Base-by-base conservation (phyloP, 2,888 invertebrate genomes). In the Sepiola atlantica region DNA sequence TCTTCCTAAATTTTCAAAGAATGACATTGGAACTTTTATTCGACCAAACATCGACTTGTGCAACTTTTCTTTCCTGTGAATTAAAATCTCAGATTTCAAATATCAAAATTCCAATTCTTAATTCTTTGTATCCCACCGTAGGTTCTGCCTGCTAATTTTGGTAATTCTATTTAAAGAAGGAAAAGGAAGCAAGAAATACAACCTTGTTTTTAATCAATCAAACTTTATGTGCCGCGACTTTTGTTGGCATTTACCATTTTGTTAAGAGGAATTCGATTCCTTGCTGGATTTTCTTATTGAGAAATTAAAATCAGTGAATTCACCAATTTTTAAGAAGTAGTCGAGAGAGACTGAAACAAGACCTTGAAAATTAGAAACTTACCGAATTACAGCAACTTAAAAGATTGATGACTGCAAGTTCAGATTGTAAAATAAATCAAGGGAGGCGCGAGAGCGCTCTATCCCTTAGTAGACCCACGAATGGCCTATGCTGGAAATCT, bases 1-100 rank as follows among this genome's bases (percentile, higher is more conserved):
- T n/a, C 14, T 8, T 77, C 1, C 21, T 4, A 77, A n/a, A n/a
- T 77, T 77, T 10, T 77, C n/a, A 10, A n/a, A 77, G n/a, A 77
- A 28, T 28, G 1, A n/a, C 77, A 77, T 77, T n/a, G n/a, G 32
- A 77, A n/a, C n/a, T 77, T 20, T 61, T 61, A 77, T n/a, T 77
- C 77, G n/a, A n/a, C n/a, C n/a, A 77, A 77, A 77, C 77, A 77
- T 77, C 14, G 77, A n/a, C n/a, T 77, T 77, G 77, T 77, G n/a
- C n/a, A 32, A 77, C n/a, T 77, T 77, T 32, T 77, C 3, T 77
- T 77, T 77, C 77, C 77, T 77, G n/a, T 32, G 77, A 77, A 77
- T 77, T n/a, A 77, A 77, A 77, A 77, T 77, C 77, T 77, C 18
- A 1, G 18, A 77, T 77, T 77, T 77, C 77, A 77, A 77, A n/a